Evolutionary conservation across 1,140 invertebrate species (phyloP), one percentile per base, ranked within the genome.

Genomic region (Ceratosolen fusciceps): DNA sequence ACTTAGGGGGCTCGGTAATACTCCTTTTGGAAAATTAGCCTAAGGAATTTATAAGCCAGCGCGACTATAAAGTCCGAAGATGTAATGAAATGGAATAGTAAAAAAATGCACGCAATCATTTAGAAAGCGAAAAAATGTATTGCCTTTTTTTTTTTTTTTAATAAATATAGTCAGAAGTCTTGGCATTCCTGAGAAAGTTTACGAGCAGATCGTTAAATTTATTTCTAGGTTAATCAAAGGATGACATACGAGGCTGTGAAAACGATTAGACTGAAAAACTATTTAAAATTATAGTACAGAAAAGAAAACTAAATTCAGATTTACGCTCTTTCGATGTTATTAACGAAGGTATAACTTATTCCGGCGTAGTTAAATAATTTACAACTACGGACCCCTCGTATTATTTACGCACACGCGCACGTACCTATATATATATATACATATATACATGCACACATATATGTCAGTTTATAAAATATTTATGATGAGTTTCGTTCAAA

Each of bases 141-240:
- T 43, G 5, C 5, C 39, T 39, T 67, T 74, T 52, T 43, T 52
- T 29, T 12, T 39, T 67, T 74, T 52, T 43, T 52, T 29, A 24
- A 65, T 47, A 34, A 75, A 75, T 65, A 65, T 49, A 62, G 24
- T 62, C 39, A 47, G 29, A 7, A 26, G 37, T 10, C 24, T 65
- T 43, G 31, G 10, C 5, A 52, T 65, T 58, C 43, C 29, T 37
- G 74, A 43, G 74, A 75, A 70, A 74, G 47, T 60, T 49, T 49
- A 65, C 52, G 26, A 62, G 56, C 29, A 75, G 26, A 65, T 39
- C 58, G 60, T 75, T 75, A 65, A 75, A 75, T 65, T 29, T 43
- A 26, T 74, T 54, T 58, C 34, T 74, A 37, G 10, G 24, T 34
- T 39, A 60, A 19, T 39, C 34, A 43, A 54, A 43, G 34, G n/a